These are phyloP conservation scores for Drosophila sp. DNA, from an alignment of 1,140 invertebrate genomes.

Conservation along the genomic window DNA sequence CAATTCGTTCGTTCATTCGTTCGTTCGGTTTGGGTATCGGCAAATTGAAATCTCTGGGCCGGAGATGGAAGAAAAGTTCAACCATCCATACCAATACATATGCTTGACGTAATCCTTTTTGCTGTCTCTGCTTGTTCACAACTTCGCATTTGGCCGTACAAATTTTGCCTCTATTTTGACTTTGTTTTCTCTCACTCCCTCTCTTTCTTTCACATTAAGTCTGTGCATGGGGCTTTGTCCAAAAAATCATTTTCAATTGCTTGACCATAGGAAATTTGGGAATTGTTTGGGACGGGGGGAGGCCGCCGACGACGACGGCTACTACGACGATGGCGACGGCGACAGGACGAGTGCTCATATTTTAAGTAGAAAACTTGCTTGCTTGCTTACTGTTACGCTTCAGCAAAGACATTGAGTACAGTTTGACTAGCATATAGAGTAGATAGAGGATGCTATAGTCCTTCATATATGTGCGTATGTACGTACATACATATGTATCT, in stretches of 20 bases:
- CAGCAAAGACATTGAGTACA: constrained; percentile 52
- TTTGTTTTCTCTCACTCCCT: constrained; percentile 34
- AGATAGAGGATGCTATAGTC: constrained; percentile 29
- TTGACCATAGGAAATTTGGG: constrained; percentile 56
- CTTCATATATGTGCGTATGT: constrained; percentile 14
- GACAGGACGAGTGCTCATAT: constrained; percentile 59
- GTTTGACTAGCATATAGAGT: constrained; percentile 17
- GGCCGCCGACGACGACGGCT: neutral
- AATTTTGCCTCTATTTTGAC: constrained; percentile 75
- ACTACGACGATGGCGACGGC: neutral
- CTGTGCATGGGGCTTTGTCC: neutral
- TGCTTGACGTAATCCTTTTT: constrained; percentile 81
- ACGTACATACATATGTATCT: neutral
- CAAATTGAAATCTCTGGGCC: constrained; percentile 72
- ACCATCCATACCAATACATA: constrained; percentile 71
- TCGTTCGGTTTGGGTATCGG: constrained; percentile 68
- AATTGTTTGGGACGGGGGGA: constrained; percentile 43
- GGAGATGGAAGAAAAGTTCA: constrained; percentile 42
- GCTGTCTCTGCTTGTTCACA: constrained; percentile 74
- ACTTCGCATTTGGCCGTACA: constrained; percentile 62
- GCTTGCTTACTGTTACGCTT: constrained; percentile 75
- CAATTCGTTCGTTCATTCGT: constrained; percentile 51
- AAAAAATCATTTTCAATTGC: constrained; percentile 76
- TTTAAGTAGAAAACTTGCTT: constrained; percentile 70
- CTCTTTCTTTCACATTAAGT: no score